Conservation (phyloP, 2,888 invertebrate genomes). For the Stomorhina lunata region DNA sequence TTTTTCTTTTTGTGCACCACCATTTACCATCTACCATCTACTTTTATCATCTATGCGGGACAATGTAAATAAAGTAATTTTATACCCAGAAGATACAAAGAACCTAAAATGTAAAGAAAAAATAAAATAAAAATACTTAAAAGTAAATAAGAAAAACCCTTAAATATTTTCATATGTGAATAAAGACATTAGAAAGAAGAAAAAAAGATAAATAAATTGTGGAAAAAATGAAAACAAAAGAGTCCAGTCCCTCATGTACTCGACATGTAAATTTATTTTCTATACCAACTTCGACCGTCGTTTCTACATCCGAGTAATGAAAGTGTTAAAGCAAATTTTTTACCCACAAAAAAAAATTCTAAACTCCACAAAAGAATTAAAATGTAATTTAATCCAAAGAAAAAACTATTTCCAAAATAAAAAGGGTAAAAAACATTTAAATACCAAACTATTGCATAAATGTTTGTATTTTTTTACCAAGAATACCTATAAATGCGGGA, state of each 20-base stretch:
- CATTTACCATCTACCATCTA: too few species aligned
- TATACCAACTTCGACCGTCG: constrained; percentile 4
- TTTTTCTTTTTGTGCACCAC: too few species aligned
- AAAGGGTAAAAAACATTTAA: constrained; percentile 9
- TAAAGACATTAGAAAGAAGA: constrained; percentile 1
- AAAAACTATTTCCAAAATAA: constrained; percentile 10
- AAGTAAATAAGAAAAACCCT: constrained; percentile 26
- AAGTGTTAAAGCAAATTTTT: constrained; percentile 2
- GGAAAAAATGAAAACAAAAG: background rate
- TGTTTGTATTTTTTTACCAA: background rate
- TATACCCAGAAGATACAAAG: constrained; percentile 11
- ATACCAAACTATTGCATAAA: constrained; percentile 18
- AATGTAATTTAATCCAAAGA: constrained; percentile 56
- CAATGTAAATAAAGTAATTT: constrained; percentile 42
- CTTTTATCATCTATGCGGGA: constrained; percentile 3
- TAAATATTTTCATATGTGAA: background rate
- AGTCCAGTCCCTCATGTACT: constrained; percentile 1
- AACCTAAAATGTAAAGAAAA: background rate
- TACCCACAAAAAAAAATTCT: constrained; percentile 13
- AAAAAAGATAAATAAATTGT: constrained; percentile 1
- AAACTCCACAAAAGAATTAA: constrained; percentile 42
- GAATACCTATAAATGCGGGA: constrained; percentile 58
- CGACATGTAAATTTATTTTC: background rate
- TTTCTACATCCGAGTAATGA: background rate
- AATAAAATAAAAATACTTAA: background rate